phyloP scores from a whole-genome alignment of 2,888 invertebrate species.

The Brenthis daphne region DNA sequence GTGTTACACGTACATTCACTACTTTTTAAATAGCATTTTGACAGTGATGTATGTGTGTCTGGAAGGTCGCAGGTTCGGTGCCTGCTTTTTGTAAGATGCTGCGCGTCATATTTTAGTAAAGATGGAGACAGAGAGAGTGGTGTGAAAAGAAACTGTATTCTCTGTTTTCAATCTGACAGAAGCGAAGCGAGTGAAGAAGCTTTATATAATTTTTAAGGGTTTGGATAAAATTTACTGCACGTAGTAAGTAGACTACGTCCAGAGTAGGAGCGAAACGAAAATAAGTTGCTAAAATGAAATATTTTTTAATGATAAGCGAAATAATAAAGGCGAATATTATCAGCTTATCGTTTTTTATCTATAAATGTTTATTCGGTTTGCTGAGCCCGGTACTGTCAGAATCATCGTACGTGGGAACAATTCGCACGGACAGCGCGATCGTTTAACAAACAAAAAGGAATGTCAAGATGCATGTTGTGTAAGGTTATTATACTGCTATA shows the following conservation, averaged over 20 bases:
- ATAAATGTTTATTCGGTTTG: constrained; percentile 59
- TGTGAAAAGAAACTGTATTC: too few species aligned
- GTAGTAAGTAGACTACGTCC: too few species aligned
- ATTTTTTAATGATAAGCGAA: not conserved
- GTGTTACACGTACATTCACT: not conserved
- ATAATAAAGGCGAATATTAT: constrained; percentile 25
- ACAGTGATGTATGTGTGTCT: not conserved
- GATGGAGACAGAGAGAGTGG: too few species aligned
- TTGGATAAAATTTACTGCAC: too few species aligned
- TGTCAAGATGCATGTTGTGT: constrained; percentile 78
- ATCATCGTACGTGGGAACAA: constrained; percentile 61
- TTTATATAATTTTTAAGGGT: too few species aligned
- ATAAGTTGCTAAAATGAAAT: too few species aligned
- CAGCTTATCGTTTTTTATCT: constrained; percentile 44
- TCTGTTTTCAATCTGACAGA: too few species aligned
- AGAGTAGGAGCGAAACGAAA: too few species aligned
- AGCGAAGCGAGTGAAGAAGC: too few species aligned
- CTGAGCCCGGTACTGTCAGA: constrained; percentile 54
- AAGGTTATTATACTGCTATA: constrained; percentile 47
- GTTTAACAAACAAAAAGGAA: constrained; percentile 74
- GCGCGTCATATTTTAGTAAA: too few species aligned
- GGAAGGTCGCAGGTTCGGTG: too few species aligned
- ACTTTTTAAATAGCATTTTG: constrained; percentile 5
- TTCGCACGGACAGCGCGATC: constrained; percentile 68
- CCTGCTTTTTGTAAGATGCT: too few species aligned